Evolutionary conservation across 1,140 invertebrate species (phyloP), one percentile per base, ranked within the genome.

Genomic region (Eupristina koningsbergeri): DNA sequence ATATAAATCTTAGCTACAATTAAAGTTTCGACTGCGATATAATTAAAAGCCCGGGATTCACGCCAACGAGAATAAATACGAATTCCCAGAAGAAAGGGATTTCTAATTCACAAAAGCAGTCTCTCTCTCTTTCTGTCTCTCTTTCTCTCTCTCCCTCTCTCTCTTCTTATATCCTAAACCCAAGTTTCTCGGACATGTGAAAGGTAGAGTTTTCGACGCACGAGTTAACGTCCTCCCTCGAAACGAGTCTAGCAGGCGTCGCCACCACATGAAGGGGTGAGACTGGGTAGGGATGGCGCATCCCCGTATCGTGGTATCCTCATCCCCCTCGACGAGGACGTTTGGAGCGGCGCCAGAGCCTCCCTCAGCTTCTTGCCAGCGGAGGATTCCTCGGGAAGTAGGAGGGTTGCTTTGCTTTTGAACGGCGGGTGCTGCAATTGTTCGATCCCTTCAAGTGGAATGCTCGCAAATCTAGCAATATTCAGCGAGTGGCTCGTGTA

Each of bases 331-430:
- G 58, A 63, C 45, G 64, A n/a, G 67, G 26, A 34, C 47, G 80
- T 45, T 83, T 83, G 81, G 81, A 83, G 81, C 74, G 31, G 26
- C 64, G 81, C 81, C 81, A 83, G 81, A 17, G 47, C 15, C 67
- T 31, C 39, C 39, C 64, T 17, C 17, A 8, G 34, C 3, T 8
- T 26, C 31, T 71, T 71, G 36, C 36, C 74, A 34, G 74, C 31
- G 29, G 31, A 0, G 29, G 22, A n/a, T 26, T 15, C 45, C 11
- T 36, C 36, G 29, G 26, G n/a, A 15, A 74, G n/a, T n/a, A n/a
- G n/a, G 73, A 29, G 45, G 41, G 50, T 74, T 41, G 36, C 67
- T 36, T 71, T 71, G 53, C 53, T 26, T 58, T 26, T 26, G 53
- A 58, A 22, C 5, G 22, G 22, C 39, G 64, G 17, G 19, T 36